A percentile compares a stretch with the other conserved stretches of the same genome.
Evolutionary conservation across 2,888 invertebrate genomes (phyloP).

Genomic region (Dromius quadrimaculatus): DNA sequence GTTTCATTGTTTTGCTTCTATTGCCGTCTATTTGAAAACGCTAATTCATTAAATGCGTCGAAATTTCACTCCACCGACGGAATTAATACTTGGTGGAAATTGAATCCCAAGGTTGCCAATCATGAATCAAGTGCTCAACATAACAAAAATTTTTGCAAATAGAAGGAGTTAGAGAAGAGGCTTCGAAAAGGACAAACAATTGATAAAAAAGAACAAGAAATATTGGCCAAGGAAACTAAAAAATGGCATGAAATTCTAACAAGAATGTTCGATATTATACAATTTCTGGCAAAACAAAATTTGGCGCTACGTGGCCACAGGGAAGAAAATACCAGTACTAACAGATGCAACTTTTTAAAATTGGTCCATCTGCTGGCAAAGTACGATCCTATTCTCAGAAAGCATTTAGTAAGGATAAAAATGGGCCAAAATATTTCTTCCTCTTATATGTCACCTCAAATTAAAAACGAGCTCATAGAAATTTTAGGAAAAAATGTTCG

Average conservation of each 20-base stretch:
- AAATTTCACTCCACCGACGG: too few relatives aligned
- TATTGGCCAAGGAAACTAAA: slow-evolving; percentile 52
- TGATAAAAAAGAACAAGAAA: too few relatives aligned
- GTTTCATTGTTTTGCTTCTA: too few relatives aligned
- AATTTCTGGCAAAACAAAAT: slow-evolving; percentile 53
- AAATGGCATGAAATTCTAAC: slow-evolving; percentile 53
- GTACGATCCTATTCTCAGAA: slow-evolving; percentile 53
- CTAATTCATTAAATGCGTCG: too few relatives aligned
- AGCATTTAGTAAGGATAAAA: slow-evolving; percentile 52
- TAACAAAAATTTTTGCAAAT: too few relatives aligned
- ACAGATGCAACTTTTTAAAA: slow-evolving; percentile 52
- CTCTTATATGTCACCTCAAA: slow-evolving; percentile 54
- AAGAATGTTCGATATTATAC: slow-evolving; percentile 51
- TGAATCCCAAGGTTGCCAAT: too few relatives aligned
- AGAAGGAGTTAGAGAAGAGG: too few relatives aligned
- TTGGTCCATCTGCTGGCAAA: slow-evolving; percentile 53
- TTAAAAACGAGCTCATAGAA: slow-evolving; percentile 52
- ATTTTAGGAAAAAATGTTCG: slow-evolving; percentile 48
- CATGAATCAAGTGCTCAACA: too few relatives aligned
- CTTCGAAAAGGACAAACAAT: too few relatives aligned
- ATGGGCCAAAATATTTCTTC: slow-evolving; percentile 50
- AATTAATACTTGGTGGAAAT: too few relatives aligned
- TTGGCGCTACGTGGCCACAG: slow-evolving; percentile 52
- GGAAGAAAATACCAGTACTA: slow-evolving; percentile 46
- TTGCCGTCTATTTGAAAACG: too few relatives aligned